Base-by-base conservation (phyloP, 2,797 vertebrate genomes). In the Coreius guichenoti region DNA sequence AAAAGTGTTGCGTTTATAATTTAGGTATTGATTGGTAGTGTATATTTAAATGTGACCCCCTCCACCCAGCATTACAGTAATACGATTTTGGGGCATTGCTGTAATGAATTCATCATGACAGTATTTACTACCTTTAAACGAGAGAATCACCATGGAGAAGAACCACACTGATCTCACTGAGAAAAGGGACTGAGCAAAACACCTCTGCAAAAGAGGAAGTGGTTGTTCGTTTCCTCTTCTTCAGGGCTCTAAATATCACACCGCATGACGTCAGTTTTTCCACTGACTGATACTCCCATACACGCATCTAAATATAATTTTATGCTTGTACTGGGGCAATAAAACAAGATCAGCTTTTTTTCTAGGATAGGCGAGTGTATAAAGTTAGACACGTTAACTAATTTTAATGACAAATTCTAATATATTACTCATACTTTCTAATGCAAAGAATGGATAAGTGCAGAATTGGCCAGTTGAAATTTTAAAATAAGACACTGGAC, bases 181-280 rank as follows among this genome's bases (percentile, higher is more conserved):
- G 39, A 79, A 70, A 23, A 7, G 29, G 16, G 31, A 6, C 63
- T 1, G 33, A 63, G 68, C 86, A 86, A 39, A 90, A 87, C 88
- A 90, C 87, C 89, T 90, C 47, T 84, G 92, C 87, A 88, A 54
- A 54, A 86, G 87, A 93, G 94, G 94, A 95, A 95, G 93, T 93
- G 93, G 93, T 91, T 92, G 90, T 56, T 69, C 63, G 89, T 75
- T 93, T 91, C 92, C 86, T 92, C 45, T 83, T 87, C 91, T 88
- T 82, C 89, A 81, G 91, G 87, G 83, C 75, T 89, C 82, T 36
- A 80, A 90, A 86, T 87, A 89, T 84, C 78, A 82, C 84, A 86
- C 81, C 69, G 31, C 51, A 1, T 85, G 89, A 89, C 87, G 87
- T 95, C 93, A 94, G 79, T 90, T 91, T 95, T 94, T 95, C 93